These are phyloP conservation scores for Gonioctena quinquepunctata DNA, from an alignment of 1,140 invertebrate species.

Conservation along the genomic window DNA sequence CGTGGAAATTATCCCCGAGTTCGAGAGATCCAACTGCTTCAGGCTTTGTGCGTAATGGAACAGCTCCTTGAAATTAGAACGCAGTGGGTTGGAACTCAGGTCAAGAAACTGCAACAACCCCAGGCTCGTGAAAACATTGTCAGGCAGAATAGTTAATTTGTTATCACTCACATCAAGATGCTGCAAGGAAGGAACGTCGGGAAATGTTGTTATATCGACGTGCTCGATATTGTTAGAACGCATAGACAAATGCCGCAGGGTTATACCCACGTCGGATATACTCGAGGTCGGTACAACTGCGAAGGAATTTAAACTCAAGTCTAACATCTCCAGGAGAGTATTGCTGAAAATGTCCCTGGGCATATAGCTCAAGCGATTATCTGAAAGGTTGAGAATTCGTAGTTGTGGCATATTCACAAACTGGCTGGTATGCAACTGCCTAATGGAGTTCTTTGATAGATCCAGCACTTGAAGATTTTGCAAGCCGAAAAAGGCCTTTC, in stretches of 20 bases:
- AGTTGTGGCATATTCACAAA: slow-evolving; percentile 79
- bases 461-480: slow-evolving; percentile 77
- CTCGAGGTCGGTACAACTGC: slow-evolving; percentile 72
- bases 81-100: slow-evolving; percentile 77
- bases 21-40: slow-evolving; percentile 73
- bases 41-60: slow-evolving; percentile 84
- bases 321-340: slow-evolving; percentile 77
- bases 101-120: slow-evolving; percentile 77
- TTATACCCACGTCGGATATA: slow-evolving; percentile 75
- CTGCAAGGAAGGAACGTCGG: slow-evolving; percentile 78
- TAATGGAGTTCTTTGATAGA: slow-evolving; percentile 76
- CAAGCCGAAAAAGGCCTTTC: slow-evolving; percentile 75
- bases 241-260: slow-evolving; percentile 75
- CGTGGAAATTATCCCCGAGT: slow-evolving; percentile 72
- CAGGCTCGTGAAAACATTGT: slow-evolving; percentile 85
- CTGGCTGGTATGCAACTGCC: slow-evolving; percentile 77
- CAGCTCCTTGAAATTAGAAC: slow-evolving; percentile 88
- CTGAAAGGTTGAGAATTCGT: slow-evolving; percentile 74
- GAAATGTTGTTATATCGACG: slow-evolving; percentile 85
- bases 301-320: slow-evolving; percentile 80
- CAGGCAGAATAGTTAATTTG: slow-evolving; percentile 80
- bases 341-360: slow-evolving; percentile 80
- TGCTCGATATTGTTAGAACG: slow-evolving; percentile 83
- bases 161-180: slow-evolving; percentile 79
- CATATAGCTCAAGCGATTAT: slow-evolving; percentile 76